Percentiles rank a stretch among this genome's conserved stretches.
phyloP scores from a whole-genome alignment of 2,797 vertebrate species.

The Okamejei kenojei region DNA sequence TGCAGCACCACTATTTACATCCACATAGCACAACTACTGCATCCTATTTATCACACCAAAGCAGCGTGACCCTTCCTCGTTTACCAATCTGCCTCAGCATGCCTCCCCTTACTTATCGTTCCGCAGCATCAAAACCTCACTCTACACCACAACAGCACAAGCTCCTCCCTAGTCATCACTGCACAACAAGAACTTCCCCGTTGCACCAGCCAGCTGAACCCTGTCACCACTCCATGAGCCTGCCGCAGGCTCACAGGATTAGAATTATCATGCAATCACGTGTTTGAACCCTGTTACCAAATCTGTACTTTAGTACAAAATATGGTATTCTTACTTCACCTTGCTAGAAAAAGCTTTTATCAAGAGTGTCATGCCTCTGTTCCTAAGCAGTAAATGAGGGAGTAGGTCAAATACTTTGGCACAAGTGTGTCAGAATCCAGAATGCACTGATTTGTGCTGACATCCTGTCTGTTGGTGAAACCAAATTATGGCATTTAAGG shows the following conservation, averaged over 20 bases:
- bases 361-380: background rate
- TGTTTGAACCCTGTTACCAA: background rate
- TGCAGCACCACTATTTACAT: background rate
- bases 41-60: background rate
- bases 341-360: background rate
- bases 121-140: background rate
- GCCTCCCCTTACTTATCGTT: background rate
- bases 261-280: background rate
- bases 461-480: background rate
- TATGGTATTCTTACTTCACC: no score
- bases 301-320: background rate
- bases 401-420: background rate
- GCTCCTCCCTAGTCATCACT: background rate
- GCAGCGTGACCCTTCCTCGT: background rate
- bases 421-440: background rate
- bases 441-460: no score
- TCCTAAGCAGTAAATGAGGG: background rate
- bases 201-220: background rate
- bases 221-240: background rate
- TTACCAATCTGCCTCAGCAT: background rate
- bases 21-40: no score
- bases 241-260: background rate
- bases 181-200: background rate
- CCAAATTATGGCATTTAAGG: background rate
- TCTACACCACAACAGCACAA: no score